Conservation (phyloP, 2,888 invertebrate species). For the Tethea ocularis region DNA sequence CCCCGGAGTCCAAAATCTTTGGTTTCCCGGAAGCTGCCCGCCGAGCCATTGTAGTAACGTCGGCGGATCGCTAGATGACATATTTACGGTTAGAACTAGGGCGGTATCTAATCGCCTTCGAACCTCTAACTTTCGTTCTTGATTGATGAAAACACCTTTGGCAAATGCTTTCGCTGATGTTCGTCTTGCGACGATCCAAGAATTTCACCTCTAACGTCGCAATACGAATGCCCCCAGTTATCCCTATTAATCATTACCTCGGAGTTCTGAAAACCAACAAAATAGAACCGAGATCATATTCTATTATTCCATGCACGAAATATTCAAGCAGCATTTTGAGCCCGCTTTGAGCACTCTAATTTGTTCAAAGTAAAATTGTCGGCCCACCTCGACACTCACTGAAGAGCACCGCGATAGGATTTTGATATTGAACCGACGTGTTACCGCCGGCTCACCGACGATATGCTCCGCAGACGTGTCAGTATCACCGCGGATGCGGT, state of each 20-base stretch:
- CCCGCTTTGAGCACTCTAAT: constrained; percentile 87
- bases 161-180: constrained; percentile 85
- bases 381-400: constrained; percentile 52
- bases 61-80: constrained; percentile 85
- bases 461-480: constrained; percentile 52
- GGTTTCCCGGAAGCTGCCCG: constrained; percentile 84
- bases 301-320: constrained; percentile 86
- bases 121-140: constrained; percentile 87
- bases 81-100: constrained; percentile 85
- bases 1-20: constrained; percentile 84
- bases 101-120: constrained; percentile 88
- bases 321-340: constrained; percentile 71
- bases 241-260: constrained; percentile 86
- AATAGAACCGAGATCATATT: constrained; percentile 86
- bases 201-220: constrained; percentile 87
- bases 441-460: constrained; percentile 53
- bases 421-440: constrained; percentile 46
- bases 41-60: constrained; percentile 83
- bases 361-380: constrained; percentile 86
- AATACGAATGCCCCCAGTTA: constrained; percentile 86
- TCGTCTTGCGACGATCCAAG: constrained; percentile 85
- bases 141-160: constrained; percentile 88
- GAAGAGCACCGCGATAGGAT: constrained; percentile 49
- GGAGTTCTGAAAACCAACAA: constrained; percentile 84
- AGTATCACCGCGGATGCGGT: constrained; percentile 63